Conservation (phyloP, 2,888 invertebrate species). For the Macrophya annulata region DNA sequence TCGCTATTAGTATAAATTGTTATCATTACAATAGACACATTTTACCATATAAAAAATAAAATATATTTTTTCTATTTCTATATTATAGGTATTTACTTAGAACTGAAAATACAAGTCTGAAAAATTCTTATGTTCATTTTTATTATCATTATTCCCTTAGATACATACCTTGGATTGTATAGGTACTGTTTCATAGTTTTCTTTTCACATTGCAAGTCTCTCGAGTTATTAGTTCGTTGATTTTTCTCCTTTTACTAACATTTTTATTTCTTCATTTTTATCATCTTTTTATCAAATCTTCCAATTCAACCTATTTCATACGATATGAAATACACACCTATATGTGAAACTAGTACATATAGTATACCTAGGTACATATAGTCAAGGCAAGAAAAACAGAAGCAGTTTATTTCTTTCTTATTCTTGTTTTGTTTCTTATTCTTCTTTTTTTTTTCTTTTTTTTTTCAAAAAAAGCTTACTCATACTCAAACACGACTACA, state of each 20-base stretch:
- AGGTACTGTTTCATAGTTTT: background rate
- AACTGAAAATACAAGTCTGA: background rate
- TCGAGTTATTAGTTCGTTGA: background rate
- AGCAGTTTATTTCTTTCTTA: background rate
- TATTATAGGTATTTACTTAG: no score
- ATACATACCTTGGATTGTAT: background rate
- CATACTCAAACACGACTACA: background rate
- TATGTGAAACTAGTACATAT: background rate
- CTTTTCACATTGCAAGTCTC: background rate
- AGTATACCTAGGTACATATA: background rate
- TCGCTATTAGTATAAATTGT: background rate
- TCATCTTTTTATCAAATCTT: background rate
- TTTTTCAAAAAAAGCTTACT: no score
- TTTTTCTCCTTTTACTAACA: background rate
- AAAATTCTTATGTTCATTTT: background rate
- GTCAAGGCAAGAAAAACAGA: constrained; percentile 10
- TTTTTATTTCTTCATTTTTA: background rate
- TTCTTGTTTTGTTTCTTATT: no score
- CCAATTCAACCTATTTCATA: background rate
- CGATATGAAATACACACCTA: background rate
- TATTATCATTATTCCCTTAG: no score
- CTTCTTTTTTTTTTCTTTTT: no score
- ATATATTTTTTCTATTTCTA: background rate
- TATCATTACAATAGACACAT: background rate
- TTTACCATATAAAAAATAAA: background rate